Base-by-base conservation (phyloP, 1,140 invertebrate genomes). In the Glomeris maerens region DNA sequence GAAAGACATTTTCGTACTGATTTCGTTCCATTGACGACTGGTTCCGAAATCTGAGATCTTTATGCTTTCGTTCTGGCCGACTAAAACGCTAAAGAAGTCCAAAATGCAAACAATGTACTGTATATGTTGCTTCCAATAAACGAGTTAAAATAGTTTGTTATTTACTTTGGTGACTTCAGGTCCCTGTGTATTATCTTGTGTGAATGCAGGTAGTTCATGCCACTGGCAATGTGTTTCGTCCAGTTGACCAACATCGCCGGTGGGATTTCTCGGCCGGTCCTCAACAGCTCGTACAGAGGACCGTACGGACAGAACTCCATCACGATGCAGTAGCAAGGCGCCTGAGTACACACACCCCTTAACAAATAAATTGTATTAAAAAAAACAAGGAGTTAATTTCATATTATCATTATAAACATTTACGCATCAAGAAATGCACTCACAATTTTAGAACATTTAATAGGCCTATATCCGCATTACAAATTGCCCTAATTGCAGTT, bases 41-140 rank as follows among this genome's bases (percentile, higher is more conserved):
- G 91, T 96, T 14, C 94, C 95, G 72, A 98, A 98, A 71, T 98
- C 94, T 57, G 88, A 94, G 39, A 98, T 97, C 72, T 98, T 98
- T 0, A 95, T 81, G 20, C 85, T 66, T 67, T 95, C 81, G 56
- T 88, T 81, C 57, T 83, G 78, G 22, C 87, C 84, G 62, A 98
- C 88, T 26, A 98, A 74, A 50, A 98, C 86, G 71, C 91, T 96
- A 62, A 52, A 50, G 17, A 52, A 2, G 25, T 13, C 2, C 7
- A 14, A 1, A 45, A 49, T 49, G 13, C 31, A 45, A n/a, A n/a
- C n/a, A n/a, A n/a, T n/a, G n/a, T n/a, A n/a, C n/a, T n/a, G n/a
- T n/a, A n/a, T n/a, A n/a, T n/a, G n/a, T n/a, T n/a, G n/a, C n/a
- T n/a, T n/a, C n/a, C n/a, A n/a, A n/a, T n/a, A n/a, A n/a, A n/a